Conservation (phyloP, 1,140 invertebrate species). For the Ips nitidus region DNA sequence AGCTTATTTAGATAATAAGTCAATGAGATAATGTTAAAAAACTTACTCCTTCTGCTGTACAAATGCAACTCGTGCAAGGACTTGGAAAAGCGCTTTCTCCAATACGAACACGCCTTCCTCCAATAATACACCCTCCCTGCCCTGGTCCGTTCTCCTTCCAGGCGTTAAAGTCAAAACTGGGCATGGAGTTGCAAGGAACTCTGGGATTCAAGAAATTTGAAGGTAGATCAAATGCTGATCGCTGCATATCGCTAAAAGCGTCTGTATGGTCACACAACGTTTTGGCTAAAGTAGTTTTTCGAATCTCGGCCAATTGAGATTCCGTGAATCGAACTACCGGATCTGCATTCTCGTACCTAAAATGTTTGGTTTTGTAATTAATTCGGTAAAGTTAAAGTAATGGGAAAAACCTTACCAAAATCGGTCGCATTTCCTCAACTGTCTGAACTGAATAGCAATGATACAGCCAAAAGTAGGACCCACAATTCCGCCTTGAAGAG, state of each 20-base stretch:
- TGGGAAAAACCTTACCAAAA: constrained; percentile 68
- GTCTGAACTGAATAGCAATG: constrained; percentile 90
- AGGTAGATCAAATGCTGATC: constrained; percentile 84
- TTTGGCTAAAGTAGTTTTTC: constrained; percentile 86
- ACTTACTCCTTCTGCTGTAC: constrained; percentile 78
- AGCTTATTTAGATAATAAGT: no score
- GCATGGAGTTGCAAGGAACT: constrained; percentile 75
- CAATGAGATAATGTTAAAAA: no score
- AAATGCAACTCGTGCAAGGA: constrained; percentile 85
- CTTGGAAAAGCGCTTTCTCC: constrained; percentile 81
- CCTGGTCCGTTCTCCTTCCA: constrained; percentile 72
- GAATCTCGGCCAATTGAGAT: constrained; percentile 86
- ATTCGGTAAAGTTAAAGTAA: neutral
- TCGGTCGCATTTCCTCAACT: constrained; percentile 88
- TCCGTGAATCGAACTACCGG: constrained; percentile 80
- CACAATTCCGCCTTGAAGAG: constrained; percentile 83
- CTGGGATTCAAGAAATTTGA: constrained; percentile 86
- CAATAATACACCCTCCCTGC: constrained; percentile 74
- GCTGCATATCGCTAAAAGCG: constrained; percentile 77
- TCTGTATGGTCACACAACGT: constrained; percentile 94
- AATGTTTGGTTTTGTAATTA: neutral
- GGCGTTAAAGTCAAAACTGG: constrained; percentile 74
- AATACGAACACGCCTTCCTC: constrained; percentile 71
- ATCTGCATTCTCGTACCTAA: constrained; percentile 87
- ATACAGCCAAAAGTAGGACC: constrained; percentile 97